Evolutionary conservation across 2,113 vertebrate species (phyloP).

Genomic region (Salvelinus namaycush): DNA sequence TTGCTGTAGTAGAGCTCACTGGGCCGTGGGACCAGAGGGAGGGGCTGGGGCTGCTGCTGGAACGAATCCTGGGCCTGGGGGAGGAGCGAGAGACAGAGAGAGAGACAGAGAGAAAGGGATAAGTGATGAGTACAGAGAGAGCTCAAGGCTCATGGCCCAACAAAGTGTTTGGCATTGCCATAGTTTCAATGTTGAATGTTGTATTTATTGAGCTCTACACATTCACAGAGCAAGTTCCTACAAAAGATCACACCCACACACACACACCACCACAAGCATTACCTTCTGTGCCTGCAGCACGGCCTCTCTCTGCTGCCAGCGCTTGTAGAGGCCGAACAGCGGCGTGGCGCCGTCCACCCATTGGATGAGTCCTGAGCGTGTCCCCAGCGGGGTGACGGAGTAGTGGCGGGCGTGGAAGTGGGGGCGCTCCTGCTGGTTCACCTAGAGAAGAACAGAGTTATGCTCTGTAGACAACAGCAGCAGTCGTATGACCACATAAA

Average conservation of each 20-base stretch:
- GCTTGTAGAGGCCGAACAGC: constrained; percentile 95
- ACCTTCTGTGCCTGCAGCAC: constrained; percentile 94
- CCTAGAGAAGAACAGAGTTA: constrained; percentile 28
- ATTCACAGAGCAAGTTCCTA: too few species aligned
- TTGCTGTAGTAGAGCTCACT: constrained; percentile 99
- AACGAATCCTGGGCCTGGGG: constrained; percentile 88
- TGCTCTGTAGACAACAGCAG: too few species aligned
- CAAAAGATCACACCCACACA: not conserved
- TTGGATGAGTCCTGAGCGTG: constrained; percentile 94
- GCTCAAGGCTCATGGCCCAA: too few species aligned
- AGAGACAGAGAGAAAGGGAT: too few species aligned
- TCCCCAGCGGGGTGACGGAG: constrained; percentile 95
- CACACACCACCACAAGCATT: too few species aligned
- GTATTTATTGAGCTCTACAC: too few species aligned
- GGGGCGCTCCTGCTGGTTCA: constrained; percentile 93
- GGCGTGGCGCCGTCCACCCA: constrained; percentile 98
- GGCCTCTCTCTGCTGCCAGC: constrained; percentile 96
- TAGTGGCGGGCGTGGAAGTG: constrained; percentile 94
- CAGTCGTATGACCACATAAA: too few species aligned
- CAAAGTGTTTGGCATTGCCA: too few species aligned
- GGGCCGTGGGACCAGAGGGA: constrained; percentile 91
- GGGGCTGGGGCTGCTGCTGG: constrained; percentile 88
- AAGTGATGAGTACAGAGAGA: not conserved
- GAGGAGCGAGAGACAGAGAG: not conserved
- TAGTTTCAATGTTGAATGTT: too few species aligned